phyloP scores from a whole-genome alignment of 2,113 vertebrate species.

The Odocoileus virginianus region DNA sequence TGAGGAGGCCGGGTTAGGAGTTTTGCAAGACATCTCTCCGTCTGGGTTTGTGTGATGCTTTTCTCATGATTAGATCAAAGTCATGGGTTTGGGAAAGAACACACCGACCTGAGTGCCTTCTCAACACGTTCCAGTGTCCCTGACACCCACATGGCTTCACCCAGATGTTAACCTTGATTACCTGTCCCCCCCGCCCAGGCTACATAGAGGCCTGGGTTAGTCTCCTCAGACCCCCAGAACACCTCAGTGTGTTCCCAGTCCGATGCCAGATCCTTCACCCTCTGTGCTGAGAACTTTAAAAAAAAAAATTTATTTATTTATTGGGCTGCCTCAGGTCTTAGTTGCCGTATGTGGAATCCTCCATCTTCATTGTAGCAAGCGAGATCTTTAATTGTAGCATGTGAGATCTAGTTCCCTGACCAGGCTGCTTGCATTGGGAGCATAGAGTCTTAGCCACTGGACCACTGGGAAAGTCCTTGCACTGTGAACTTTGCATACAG shows the following conservation, averaged over 20 bases:
- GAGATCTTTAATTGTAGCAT: neutral
- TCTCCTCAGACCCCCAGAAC: neutral
- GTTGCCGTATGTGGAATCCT: neutral
- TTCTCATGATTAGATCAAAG: neutral
- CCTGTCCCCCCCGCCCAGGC: neutral
- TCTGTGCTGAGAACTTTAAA: neutral
- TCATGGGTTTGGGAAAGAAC: neutral
- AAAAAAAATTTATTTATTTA: neutral
- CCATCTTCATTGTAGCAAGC: neutral
- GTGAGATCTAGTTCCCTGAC: neutral
- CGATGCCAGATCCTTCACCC: rapidly evolving
- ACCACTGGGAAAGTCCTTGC: neutral
- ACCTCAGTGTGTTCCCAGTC: neutral
- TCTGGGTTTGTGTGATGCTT: neutral
- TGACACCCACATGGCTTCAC: neutral
- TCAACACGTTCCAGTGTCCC: rapidly evolving
- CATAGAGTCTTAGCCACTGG: neutral
- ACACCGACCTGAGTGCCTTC: neutral
- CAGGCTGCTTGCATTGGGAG: neutral
- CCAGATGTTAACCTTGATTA: neutral
- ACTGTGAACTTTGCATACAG: neutral
- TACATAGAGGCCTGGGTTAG: neutral
- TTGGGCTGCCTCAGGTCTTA: neutral
- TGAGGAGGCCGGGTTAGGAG: neutral
- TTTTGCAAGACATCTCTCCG: rapidly evolving